phyloP scores from a whole-genome alignment of 2,888 invertebrate genomes.

The Cataglyphis cursor region DNA sequence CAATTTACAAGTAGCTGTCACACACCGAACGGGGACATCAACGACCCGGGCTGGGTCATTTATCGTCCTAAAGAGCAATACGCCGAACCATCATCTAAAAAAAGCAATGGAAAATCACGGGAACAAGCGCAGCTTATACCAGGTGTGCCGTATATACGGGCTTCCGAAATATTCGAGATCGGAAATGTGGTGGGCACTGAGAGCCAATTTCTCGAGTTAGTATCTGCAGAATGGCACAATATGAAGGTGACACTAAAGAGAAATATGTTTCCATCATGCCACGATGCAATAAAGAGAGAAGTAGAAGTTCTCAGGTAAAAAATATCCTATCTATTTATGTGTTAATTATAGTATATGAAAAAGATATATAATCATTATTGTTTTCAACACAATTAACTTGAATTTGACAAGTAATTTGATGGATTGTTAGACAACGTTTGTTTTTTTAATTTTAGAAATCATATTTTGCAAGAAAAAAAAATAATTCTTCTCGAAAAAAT shows the following conservation, averaged over 20 bases:
- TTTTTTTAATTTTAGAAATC: not conserved
- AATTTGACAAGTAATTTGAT: not conserved
- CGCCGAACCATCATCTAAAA: constrained; percentile 70
- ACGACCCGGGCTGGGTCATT: constrained; percentile 27
- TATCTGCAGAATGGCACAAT: constrained; percentile 82
- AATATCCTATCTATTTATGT: not conserved
- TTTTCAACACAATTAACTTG: not conserved
- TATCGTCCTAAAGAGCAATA: constrained; percentile 71
- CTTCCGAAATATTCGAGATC: constrained; percentile 81
- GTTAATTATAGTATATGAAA: not conserved
- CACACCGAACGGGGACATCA: constrained; percentile 54
- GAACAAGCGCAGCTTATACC: constrained; percentile 53
- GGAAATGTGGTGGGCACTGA: constrained; percentile 82
- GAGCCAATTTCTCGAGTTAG: constrained; percentile 80
- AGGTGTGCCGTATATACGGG: constrained; percentile 76
- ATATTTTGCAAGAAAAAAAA: not conserved
- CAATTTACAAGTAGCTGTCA: constrained; percentile 81
- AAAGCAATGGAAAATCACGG: constrained; percentile 57
- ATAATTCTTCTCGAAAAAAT: not conserved
- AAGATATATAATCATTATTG: not conserved
- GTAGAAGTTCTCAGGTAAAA: constrained; percentile 79
- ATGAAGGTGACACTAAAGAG: constrained; percentile 80
- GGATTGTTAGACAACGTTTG: not conserved
- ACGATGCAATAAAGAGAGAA: constrained; percentile 78
- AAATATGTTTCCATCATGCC: constrained; percentile 78